phyloP scores from a whole-genome alignment of 2,113 vertebrate genomes.

The Cacatua alba region DNA sequence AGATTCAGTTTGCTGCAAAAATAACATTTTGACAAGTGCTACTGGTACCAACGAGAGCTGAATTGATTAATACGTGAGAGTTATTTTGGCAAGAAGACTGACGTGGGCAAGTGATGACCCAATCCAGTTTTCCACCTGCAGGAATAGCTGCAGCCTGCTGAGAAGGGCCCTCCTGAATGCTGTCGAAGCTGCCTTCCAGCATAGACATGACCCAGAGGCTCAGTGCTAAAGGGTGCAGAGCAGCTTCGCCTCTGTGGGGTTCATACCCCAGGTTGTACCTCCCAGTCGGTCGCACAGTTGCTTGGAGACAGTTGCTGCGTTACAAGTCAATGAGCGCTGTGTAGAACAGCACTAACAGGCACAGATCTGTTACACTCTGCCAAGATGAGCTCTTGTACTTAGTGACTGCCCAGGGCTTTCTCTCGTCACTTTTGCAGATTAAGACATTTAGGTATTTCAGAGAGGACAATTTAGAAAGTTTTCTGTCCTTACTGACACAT shows the following conservation, averaged over 20 bases:
- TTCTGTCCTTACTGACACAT: neutral
- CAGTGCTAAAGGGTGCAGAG: neutral
- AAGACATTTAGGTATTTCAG: neutral
- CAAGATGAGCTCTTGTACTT: slow-evolving; percentile 2
- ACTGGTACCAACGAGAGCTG: neutral
- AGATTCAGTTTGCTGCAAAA: neutral
- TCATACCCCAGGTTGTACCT: neutral
- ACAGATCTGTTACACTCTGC: neutral
- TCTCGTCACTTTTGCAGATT: neutral
- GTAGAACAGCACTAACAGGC: slow-evolving; percentile 58
- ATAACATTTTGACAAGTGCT: neutral
- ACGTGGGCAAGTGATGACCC: neutral
- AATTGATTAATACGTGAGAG: neutral
- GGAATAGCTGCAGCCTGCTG: neutral
- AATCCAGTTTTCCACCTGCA: neutral
- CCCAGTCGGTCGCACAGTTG: slow-evolving; percentile 75
- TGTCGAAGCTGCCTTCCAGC: neutral
- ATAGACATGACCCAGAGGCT: neutral
- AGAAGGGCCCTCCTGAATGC: neutral
- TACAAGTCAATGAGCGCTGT: slow-evolving; percentile 71
- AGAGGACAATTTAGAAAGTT: neutral
- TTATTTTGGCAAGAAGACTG: neutral
- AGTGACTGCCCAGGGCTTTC: neutral
- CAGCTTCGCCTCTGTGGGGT: neutral
- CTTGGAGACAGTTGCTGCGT: slow-evolving; percentile 85